Conservation (phyloP, 2,888 invertebrate species). For the Tipula helvola region DNA sequence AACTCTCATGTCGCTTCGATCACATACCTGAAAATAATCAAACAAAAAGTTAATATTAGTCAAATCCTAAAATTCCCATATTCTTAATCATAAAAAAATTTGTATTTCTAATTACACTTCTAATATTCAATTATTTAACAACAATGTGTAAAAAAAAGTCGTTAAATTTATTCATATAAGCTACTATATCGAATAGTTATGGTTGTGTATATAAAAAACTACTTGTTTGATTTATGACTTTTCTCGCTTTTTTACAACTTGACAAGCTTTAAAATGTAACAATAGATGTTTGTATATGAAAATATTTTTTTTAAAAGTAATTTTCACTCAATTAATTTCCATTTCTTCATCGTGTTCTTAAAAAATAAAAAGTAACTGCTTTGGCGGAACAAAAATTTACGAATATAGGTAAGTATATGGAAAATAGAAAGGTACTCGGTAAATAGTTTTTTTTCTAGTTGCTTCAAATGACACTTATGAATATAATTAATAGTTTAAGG, state of each 20-base stretch:
- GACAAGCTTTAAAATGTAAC: not conserved
- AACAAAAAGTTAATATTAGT: not conserved
- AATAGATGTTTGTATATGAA: not conserved
- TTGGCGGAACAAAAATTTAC: not conserved
- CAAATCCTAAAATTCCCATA: not conserved
- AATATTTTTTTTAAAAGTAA: not conserved
- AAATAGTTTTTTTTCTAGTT: not conserved
- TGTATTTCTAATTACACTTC: not conserved
- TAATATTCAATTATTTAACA: not conserved
- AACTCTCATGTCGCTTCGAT: not conserved
- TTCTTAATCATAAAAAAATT: not conserved
- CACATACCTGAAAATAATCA: not conserved
- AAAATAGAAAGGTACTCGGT: not conserved
- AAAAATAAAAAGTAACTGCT: not conserved
- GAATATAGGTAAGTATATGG: not conserved
- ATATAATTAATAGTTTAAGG: not conserved
- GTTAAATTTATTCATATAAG: not conserved
- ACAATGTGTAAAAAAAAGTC: not conserved
- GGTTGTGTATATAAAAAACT: not conserved
- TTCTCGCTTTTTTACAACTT: not conserved
- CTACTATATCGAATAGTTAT: not conserved
- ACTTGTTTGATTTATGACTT: not conserved
- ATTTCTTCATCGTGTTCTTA: not conserved
- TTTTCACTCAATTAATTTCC: not conserved
- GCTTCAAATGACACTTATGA: not conserved